phyloP scores from a whole-genome alignment of 1,140 invertebrate genomes.

The Mercenaria mercenaria region DNA sequence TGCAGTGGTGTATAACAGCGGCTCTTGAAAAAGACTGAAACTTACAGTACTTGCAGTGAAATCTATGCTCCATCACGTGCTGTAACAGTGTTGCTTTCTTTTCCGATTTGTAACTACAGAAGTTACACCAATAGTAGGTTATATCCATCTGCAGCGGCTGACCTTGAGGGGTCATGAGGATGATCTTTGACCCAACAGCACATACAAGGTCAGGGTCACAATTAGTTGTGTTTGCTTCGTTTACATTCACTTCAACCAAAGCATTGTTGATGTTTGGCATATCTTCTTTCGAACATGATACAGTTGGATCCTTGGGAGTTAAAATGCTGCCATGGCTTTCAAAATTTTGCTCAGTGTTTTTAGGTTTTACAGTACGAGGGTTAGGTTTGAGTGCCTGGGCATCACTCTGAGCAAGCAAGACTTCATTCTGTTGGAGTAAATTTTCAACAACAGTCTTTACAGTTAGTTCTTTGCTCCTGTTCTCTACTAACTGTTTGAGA shows the following conservation, averaged over 20 bases:
- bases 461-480: constrained; percentile 54
- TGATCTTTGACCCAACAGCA: constrained; percentile 76
- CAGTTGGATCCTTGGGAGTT: constrained; percentile 75
- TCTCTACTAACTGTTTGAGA: constrained; percentile 55
- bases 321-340: constrained; percentile 56
- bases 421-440: constrained; percentile 77
- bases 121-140: constrained; percentile 82
- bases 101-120: constrained; percentile 79
- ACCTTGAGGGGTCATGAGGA: constrained; percentile 68
- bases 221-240: constrained; percentile 67
- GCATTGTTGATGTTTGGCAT: constrained; percentile 73
- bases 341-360: constrained; percentile 25
- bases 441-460: constrained; percentile 78
- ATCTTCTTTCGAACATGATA: constrained; percentile 72
- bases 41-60: constrained; percentile 79
- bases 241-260: constrained; percentile 74
- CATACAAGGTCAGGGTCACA: constrained; percentile 79
- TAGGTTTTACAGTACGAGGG: constrained; percentile 53
- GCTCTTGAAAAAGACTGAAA: constrained; percentile 82
- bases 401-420: constrained; percentile 75
- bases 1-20: constrained; percentile 79
- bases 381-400: constrained; percentile 74
- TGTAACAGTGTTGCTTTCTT: constrained; percentile 74
- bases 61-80: constrained; percentile 81
- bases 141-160: constrained; percentile 74